Evolutionary conservation across 2,888 invertebrate species (phyloP).

Genomic region (Lysandra coridon): DNA sequence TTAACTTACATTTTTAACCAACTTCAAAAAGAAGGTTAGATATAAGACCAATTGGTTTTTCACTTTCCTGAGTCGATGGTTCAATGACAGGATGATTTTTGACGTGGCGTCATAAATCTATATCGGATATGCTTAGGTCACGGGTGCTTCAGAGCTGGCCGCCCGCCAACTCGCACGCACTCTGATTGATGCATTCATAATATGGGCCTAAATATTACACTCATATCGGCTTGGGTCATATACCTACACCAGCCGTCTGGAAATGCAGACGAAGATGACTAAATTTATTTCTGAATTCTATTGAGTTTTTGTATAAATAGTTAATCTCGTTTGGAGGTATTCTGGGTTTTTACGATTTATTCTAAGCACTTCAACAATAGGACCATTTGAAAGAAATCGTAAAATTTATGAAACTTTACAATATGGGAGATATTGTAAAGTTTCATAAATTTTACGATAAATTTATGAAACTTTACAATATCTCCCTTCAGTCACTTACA

Average conservation of each 20-base stretch:
- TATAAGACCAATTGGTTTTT: background rate
- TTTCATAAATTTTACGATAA: too few species aligned
- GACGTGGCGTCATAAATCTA: conserved; percentile 27
- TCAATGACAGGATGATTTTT: conserved; percentile 26
- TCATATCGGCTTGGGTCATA: conserved; percentile 4
- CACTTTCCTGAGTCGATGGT: background rate
- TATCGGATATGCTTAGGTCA: conserved; percentile 29
- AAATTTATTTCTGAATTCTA: background rate
- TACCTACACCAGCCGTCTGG: background rate
- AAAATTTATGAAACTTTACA: too few species aligned
- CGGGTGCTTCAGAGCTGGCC: conserved; percentile 24
- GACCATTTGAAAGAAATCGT: too few species aligned
- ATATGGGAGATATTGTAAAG: too few species aligned
- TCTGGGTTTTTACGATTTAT: too few species aligned
- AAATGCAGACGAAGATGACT: background rate
- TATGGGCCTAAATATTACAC: conserved; percentile 21
- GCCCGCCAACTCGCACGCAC: conserved; percentile 24
- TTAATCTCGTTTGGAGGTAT: too few species aligned
- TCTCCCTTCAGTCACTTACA: too few species aligned
- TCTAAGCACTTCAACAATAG: too few species aligned
- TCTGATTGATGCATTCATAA: conserved; percentile 30
- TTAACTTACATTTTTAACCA: background rate
- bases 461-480: too few species aligned
- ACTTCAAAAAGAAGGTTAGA: background rate
- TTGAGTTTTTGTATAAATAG: background rate